Evolutionary conservation across 2,113 vertebrate species (phyloP), one percentile per base, ranked within the genome.

Genomic region (Sialia sialis): DNA sequence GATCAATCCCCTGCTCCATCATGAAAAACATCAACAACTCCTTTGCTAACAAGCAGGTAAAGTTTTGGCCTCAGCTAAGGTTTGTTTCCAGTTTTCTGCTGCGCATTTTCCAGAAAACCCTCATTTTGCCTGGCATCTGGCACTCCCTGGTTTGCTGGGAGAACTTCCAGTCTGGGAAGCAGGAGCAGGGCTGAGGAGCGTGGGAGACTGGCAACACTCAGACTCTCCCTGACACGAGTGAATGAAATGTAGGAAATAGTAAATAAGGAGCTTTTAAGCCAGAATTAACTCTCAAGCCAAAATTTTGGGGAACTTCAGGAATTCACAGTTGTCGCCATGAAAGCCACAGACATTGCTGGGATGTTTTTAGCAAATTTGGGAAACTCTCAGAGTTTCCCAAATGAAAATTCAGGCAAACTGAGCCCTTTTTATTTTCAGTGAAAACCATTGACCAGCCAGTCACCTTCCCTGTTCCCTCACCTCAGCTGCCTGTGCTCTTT

Each of bases 401-500:
- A 76, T 9, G 9, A 80, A 74, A 89, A 70, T 41, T 81, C 26
- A 43, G 48, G 34, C 18, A 83, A 70, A 86, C 46, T 25, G 79
- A 70, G 36, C 20, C 19, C 25, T 88, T 88, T 94, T 80, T 80
- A 29, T 92, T 89, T 89, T 34, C 34, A 10, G 10, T 56, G 68
- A 44, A 68, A 78, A 29, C 27, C 78, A 34, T 1, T 76, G 67
- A 58, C 41, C 75, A 90, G 26, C 10, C 67, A 27, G 46, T 66
- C 73, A 86, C 83, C 68, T 90, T 41, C 58, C 16, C 38, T 92
- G 72, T 58, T 76, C 36, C 27, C 85, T 73, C 67, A 74, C 63
- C 75, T 90, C 88, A 49, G 59, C 85, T 59, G 75, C 67, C 79
- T 62, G 54, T 23, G 44, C 75, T 70, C 46, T 38, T 95, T 74